Evolutionary conservation across 2,888 invertebrate species (phyloP).

Genomic region (Ormia ochracea): DNA sequence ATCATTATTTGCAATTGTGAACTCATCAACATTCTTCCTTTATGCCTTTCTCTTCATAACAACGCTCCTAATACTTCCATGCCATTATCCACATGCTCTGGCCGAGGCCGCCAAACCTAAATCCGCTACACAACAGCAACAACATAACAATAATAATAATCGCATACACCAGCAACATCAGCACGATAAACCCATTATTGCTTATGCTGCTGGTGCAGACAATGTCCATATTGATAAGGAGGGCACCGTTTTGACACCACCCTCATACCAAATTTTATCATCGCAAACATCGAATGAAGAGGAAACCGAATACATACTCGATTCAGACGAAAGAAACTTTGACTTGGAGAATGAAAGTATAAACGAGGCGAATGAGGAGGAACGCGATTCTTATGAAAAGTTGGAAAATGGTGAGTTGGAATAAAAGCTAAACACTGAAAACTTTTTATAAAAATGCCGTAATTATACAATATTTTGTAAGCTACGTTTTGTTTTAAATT

Average conservation of each 20-base stretch:
- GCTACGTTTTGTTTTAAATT: not conserved
- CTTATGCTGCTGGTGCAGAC: slow-evolving; percentile 61
- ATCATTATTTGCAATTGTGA: not conserved
- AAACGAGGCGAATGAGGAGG: slow-evolving; percentile 64
- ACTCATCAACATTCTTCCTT: slow-evolving; percentile 56
- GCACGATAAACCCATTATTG: slow-evolving; percentile 55
- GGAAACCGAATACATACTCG: slow-evolving; percentile 72
- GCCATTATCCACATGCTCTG: slow-evolving; percentile 62
- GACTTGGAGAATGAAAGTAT: slow-evolving; percentile 71
- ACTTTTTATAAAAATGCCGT: too few relatives aligned
- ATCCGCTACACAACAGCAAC: slow-evolving; percentile 69
- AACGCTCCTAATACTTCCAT: slow-evolving; percentile 64
- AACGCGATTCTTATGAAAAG: slow-evolving; percentile 70
- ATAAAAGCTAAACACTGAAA: too few relatives aligned
- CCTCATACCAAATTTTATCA: slow-evolving; percentile 72
- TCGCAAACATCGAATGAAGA: slow-evolving; percentile 74
- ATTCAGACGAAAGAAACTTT: slow-evolving; percentile 73
- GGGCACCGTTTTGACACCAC: slow-evolving; percentile 67
- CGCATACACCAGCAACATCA: slow-evolving; percentile 63
- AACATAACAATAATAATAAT: slow-evolving; percentile 62
- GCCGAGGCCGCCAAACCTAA: slow-evolving; percentile 71
- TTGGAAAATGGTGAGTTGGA: slow-evolving; percentile 73
- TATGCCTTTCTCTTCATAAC: slow-evolving; percentile 65
- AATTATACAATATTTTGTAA: too few relatives aligned
- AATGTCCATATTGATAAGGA: slow-evolving; percentile 63